Conservation (phyloP, 1,140 invertebrate species). For the Drosophila rhopaloa region DNA sequence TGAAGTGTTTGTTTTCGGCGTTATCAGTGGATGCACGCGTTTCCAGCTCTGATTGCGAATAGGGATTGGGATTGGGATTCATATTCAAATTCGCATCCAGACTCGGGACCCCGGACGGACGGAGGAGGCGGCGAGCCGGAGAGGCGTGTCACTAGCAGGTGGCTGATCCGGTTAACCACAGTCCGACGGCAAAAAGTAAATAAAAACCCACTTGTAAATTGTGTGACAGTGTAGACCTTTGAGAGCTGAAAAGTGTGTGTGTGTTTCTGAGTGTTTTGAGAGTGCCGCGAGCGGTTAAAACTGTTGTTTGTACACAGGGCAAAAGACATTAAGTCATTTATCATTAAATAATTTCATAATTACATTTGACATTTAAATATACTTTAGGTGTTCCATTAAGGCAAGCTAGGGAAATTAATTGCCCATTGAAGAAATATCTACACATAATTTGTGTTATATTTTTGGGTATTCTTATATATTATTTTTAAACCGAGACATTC, state of each 20-base stretch:
- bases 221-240: conserved; percentile 15
- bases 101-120: neutral
- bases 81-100: neutral
- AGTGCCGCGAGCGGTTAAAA: conserved; percentile 37
- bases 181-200: conserved; percentile 40
- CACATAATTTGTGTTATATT: too few relatives aligned
- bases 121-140: conserved; percentile 31
- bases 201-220: conserved; percentile 35
- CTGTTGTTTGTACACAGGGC: conserved; percentile 11
- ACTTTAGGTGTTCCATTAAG: too few relatives aligned
- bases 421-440: too few relatives aligned
- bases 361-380: too few relatives aligned
- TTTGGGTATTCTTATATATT: too few relatives aligned
- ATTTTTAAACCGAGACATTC: too few relatives aligned
- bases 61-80: conserved; percentile 14
- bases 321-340: too few relatives aligned
- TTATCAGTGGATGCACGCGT: conserved; percentile 47
- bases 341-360: too few relatives aligned
- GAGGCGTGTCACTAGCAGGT: conserved; percentile 44
- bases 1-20: conserved; percentile 48
- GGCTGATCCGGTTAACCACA: conserved; percentile 43
- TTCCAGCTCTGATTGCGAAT: conserved; percentile 20
- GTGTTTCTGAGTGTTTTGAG: conserved; percentile 38
- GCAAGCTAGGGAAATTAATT: too few relatives aligned
- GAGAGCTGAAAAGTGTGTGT: conserved; percentile 22